Evolutionary conservation across 1,140 invertebrate species (phyloP), one percentile per base, ranked within the genome.

Genomic region (Augochlora pura): DNA sequence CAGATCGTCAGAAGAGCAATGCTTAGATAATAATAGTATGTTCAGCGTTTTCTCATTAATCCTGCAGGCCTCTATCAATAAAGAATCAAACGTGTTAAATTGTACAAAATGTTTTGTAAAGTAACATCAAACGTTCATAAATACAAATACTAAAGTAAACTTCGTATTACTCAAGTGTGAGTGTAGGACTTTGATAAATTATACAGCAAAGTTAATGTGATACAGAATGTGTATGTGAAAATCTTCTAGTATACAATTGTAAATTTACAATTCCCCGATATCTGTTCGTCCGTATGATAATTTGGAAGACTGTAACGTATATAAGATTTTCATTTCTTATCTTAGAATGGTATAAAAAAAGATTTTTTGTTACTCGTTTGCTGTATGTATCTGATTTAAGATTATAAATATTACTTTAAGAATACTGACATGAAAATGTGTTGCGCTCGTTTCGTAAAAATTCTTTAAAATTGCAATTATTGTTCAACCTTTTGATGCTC

Each of bases 91-190:
- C 63, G 54, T 39, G 38, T 59, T 80, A 62, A 78, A 60, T 42
- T 88, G 77, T 89, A 86, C 84, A 87, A 87, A 88, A 87, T 52
- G 80, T 88, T 84, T 87, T 89, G 87, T 89, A 89, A 88, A 89
- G 87, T 85, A 88, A 86, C 65, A 80, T 54, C 23, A 81, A 78
- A 64, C 81, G 63, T 70, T 69, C 39, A 32, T 87, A 86, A 69
- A 77, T 27, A 57, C 57, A 77, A 76, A 81, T 49, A 82, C 49
- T 77, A 49, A 7, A 74, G 46, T 59, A 79, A 46, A 79, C 66
- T 76, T 82, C 80, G 63, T 76, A 88, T 66, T 82, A 74, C 72
- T 77, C 52, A 86, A 86, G 71, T 65, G 68, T 86, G 42, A 63
- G 73, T 87, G 85, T 88, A 87, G 75, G 75, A 88, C 83, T 88